Conservation (phyloP, 2,888 invertebrate genomes). For the Cheilosia scutellata region DNA sequence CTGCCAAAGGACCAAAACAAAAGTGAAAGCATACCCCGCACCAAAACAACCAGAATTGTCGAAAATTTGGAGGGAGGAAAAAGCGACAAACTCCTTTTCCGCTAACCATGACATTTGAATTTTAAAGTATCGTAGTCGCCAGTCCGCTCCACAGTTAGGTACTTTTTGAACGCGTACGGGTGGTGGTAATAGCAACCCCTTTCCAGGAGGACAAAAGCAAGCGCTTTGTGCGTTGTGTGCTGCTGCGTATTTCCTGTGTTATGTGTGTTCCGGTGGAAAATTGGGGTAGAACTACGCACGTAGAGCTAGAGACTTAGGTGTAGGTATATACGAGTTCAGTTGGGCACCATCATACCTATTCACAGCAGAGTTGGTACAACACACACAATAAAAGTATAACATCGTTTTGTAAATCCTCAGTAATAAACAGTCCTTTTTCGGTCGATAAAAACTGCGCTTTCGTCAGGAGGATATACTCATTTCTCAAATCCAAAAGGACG, state of each 20-base stretch:
- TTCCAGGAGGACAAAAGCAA: neutral
- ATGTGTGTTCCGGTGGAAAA: conserved; percentile 22
- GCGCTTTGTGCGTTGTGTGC: conserved; percentile 4
- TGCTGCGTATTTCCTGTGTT: conserved; percentile 16
- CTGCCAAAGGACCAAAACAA: conserved; percentile 31
- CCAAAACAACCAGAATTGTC: conserved; percentile 9
- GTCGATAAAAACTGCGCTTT: conserved; percentile 75
- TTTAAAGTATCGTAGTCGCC: conserved; percentile 62
- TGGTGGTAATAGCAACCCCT: conserved; percentile 16
- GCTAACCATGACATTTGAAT: conserved; percentile 67
- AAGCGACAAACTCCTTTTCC: conserved; percentile 31
- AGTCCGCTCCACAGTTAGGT: conserved; percentile 32
- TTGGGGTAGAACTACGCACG: conserved; percentile 53
- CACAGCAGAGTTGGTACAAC: conserved; percentile 23
- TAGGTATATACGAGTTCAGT: neutral
- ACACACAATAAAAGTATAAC: conserved; percentile 69
- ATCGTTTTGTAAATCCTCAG: conserved; percentile 72
- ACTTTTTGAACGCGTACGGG: conserved; percentile 41
- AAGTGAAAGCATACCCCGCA: conserved; percentile 24
- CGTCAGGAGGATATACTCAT: conserved; percentile 73
- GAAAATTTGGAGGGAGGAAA: neutral
- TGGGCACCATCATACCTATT: neutral
- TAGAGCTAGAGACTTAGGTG: conserved; percentile 8
- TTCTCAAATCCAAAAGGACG: conserved; percentile 66
- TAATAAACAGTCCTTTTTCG: conserved; percentile 74